Evolutionary conservation across 35 echinoderm and acorn worm genomes (phyloP).

Genomic region (Ophiothrix spiculata): DNA sequence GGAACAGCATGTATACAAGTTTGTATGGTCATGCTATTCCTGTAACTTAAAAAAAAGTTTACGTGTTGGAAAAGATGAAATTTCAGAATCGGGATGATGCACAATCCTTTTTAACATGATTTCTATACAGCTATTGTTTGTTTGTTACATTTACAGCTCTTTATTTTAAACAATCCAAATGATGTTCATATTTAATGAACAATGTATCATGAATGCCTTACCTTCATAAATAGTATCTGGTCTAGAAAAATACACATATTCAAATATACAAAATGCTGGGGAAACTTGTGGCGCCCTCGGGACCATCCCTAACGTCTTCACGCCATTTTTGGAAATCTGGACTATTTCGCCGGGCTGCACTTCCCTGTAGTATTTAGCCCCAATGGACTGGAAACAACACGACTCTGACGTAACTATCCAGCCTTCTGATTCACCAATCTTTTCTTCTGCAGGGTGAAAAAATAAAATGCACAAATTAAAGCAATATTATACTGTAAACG

Average conservation of each 20-base stretch:
- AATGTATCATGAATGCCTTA: conserved; percentile 13
- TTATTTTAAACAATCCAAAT: no score
- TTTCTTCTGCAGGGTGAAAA: not conserved
- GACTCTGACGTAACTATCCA: conserved; percentile 98
- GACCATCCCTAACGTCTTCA: conserved; percentile 80
- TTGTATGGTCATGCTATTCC: no score
- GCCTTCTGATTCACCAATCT: conserved; percentile 55
- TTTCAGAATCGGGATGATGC: no score
- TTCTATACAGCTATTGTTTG: no score
- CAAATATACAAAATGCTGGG: conserved; percentile 97
- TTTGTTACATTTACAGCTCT: no score
- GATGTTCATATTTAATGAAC: no score
- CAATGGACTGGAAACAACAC: conserved; percentile 88
- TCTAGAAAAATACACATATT: conserved; percentile 97
- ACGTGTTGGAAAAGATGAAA: no score
- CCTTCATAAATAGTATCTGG: conserved; percentile 90
- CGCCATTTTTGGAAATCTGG: conserved; percentile 61
- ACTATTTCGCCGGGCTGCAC: conserved; percentile 84
- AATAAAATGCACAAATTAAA: no score
- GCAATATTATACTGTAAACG: no score
- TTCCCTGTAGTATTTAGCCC: conserved; percentile 77
- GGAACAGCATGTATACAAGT: no score
- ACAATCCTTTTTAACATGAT: no score
- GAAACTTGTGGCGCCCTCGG: conserved; percentile 50
- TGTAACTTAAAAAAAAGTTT: no score